These are phyloP conservation scores for Chaitophorus viminalis DNA, from an alignment of 2,888 invertebrate species.

Conservation along the genomic window DNA sequence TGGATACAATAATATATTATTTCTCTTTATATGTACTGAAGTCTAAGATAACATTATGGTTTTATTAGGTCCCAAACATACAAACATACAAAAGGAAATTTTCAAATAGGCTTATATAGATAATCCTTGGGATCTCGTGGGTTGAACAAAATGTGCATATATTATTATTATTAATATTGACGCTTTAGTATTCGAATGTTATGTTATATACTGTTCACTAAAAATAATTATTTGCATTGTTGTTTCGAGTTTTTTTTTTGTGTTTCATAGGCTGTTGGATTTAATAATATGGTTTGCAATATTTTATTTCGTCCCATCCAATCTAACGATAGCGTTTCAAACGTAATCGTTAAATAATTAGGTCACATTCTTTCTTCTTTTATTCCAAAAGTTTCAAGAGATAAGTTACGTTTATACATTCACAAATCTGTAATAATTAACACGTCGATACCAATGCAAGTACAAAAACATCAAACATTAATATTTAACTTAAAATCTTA, in stretches of 20 bases:
- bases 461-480: no score
- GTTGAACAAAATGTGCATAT: background rate
- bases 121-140: background rate
- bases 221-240: background rate
- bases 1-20: background rate
- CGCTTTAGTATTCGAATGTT: background rate
- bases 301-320: background rate
- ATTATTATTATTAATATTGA: background rate
- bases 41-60: background rate
- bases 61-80: background rate
- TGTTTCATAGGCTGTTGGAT: background rate
- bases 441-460: no score
- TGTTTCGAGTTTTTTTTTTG: background rate
- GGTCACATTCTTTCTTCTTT: no score
- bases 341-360: no score
- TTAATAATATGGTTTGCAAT: background rate
- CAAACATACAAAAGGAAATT: background rate
- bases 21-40: background rate
- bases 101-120: background rate
- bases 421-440: no score
- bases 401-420: no score
- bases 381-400: no score
- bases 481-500: no score
- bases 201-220: background rate
- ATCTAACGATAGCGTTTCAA: background rate